Evolutionary conservation across 2,113 vertebrate genomes (phyloP), one percentile per base, ranked within the genome.

Genomic region (Crocuta crocuta): DNA sequence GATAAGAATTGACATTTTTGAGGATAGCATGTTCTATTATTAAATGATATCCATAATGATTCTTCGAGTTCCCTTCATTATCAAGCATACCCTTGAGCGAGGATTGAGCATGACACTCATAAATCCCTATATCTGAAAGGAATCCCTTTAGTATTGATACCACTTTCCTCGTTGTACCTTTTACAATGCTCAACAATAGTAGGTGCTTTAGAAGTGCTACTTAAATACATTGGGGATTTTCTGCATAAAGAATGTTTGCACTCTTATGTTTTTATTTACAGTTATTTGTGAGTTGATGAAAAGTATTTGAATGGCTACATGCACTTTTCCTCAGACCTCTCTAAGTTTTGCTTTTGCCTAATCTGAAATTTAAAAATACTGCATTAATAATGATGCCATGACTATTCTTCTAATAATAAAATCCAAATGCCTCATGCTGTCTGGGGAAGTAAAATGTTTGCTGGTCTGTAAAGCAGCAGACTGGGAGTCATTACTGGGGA

Each of bases 391-490:
- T 17, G 8, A 90, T 81, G 35, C 5, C 53, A 31, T 63, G 28
- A 35, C 58, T 86, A 17, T 28, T 92, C 0, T 79, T 96, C 53
- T 94, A 92, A 68, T 97, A 76, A 92, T 97, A 58, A 94, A 94
- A 4, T 86, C 58, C 45, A 94, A 96, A 81, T 65, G 3, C 16
- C 26, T 43, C 12, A n/a, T 73, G 19, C 33, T 87, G 4, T 71
- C 61, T 93, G 53, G 15, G 91, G 58, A 94, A 83, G 24, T 61
- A 83, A 94, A 84, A 78, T 66, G 8, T 74, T 84, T 94, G 45
- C 79, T 89, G 11, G 45, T 63, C 61, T 87, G 45, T 71, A 90
- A 89, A 93, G 73, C 66, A 93, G 70, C 17, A 91, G 79, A 92
- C 23, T 95, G 91, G 71, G 19, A 65, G 1, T 50, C 70, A 94